A percentile compares a stretch with the other conserved stretches of the same genome.
These are phyloP conservation scores for Gadus macrocephalus DNA, from an alignment of 2,113 vertebrate species.

Conservation along the genomic window DNA sequence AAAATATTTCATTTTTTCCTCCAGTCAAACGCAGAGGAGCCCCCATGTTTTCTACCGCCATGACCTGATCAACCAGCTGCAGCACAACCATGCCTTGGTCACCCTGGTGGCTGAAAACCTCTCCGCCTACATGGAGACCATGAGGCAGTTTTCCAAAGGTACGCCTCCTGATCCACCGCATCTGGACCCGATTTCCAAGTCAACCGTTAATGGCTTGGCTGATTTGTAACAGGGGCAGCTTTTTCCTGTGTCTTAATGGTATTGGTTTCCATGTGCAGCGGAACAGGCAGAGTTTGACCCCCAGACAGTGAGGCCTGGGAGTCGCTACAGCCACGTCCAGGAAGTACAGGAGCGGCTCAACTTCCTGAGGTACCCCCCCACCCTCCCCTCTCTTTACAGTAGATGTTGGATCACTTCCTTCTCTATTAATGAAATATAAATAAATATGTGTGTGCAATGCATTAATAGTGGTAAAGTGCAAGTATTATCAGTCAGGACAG, in stretches of 20 bases:
- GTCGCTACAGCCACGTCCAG: conserved; percentile 97
- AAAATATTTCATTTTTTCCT: conserved; percentile 11
- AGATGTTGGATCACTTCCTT: too few species aligned
- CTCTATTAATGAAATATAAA: too few species aligned
- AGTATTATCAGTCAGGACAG: too few species aligned
- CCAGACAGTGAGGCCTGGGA: conserved; percentile 93
- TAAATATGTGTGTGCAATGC: too few species aligned
- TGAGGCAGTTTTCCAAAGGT: conserved; percentile 98
- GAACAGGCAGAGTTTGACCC: conserved; percentile 98
- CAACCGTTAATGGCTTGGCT: not conserved
- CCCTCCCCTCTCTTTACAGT: too few species aligned
- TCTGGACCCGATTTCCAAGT: not conserved
- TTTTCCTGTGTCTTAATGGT: not conserved
- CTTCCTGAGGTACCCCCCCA: conserved; percentile 82
- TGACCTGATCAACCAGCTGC: conserved; percentile 98
- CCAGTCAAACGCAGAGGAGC: conserved; percentile 96
- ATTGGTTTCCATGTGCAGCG: conserved; percentile 51
- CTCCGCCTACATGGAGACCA: conserved; percentile 98
- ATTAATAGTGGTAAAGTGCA: too few species aligned
- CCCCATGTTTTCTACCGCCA: conserved; percentile 98
- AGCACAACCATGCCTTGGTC: conserved; percentile 97
- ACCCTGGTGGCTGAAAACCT: conserved; percentile 98
- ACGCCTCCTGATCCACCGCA: conserved; percentile 20
- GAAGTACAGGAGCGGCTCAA: conserved; percentile 98
- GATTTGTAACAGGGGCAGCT: not conserved